Percentiles rank a stretch among this genome's conserved stretches.
Conservation (phyloP, 1,140 invertebrate species). For the Cepaea nemoralis region DNA sequence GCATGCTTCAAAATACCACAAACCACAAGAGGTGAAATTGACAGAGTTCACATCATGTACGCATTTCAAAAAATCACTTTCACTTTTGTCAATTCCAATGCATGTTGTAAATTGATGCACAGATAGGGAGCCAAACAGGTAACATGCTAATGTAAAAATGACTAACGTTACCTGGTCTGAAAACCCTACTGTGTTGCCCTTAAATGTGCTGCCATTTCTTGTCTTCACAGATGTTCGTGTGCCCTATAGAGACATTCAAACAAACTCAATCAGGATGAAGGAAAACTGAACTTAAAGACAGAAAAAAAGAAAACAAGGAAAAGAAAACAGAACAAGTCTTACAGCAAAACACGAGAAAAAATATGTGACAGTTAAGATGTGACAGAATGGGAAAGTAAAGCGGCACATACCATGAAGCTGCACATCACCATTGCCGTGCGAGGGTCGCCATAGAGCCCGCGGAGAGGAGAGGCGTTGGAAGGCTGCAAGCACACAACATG, state of each 20-base stretch:
- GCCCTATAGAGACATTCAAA: background rate
- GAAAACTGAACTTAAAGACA: no score
- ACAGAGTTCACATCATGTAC: no score
- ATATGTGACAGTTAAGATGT: no score
- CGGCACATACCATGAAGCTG: conserved; percentile 27
- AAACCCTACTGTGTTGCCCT: conserved; percentile 26
- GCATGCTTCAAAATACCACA: no score
- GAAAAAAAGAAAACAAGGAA: background rate
- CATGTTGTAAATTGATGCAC: no score
- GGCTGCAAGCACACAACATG: background rate
- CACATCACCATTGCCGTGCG: conserved; percentile 32
- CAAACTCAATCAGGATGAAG: no score
- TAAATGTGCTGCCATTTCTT: conserved; percentile 35
- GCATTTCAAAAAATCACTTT: no score
- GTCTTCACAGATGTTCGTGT: conserved; percentile 31
- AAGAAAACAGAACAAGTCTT: no score
- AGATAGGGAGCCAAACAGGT: conserved; percentile 9
- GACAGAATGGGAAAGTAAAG: background rate
- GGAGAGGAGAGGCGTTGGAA: background rate
- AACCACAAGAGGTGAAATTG: no score
- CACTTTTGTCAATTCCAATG: no score
- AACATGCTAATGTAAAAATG: background rate
- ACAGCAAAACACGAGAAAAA: no score
- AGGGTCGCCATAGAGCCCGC: background rate
- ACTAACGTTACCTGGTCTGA: conserved; percentile 24